phyloP scores from a whole-genome alignment of 2,888 invertebrate species.

The Mythimna impura region DNA sequence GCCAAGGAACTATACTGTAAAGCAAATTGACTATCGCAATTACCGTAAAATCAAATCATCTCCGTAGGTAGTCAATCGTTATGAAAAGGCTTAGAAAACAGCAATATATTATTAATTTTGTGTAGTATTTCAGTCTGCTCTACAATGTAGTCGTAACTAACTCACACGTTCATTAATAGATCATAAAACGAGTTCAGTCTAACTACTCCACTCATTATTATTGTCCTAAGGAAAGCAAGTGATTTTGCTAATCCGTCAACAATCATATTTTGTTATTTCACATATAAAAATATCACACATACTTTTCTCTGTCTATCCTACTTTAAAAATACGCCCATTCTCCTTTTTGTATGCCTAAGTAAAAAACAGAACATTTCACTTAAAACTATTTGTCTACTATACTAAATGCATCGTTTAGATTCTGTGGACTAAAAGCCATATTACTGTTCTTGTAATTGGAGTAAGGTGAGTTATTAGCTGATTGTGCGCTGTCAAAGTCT shows the following conservation, averaged over 20 bases:
- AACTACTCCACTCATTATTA: not conserved
- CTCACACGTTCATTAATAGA: not conserved
- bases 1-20: not conserved
- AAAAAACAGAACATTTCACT: not conserved
- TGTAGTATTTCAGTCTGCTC: not conserved
- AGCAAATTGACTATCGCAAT: not conserved
- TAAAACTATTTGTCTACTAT: conserved; percentile 76
- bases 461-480: conserved; percentile 81
- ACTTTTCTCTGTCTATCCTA: conserved; percentile 1
- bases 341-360: conserved; percentile 2
- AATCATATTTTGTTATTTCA: not conserved
- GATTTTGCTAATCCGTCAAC: not conserved
- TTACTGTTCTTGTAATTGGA: conserved; percentile 87
- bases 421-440: conserved; percentile 87
- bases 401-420: conserved; percentile 87
- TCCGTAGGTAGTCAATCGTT: not conserved
- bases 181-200: not conserved
- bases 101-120: not conserved
- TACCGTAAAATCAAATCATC: not conserved
- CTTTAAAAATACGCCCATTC: not conserved
- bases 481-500: conserved; percentile 71
- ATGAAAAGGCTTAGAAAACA: not conserved
- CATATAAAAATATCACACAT: conserved; percentile 27
- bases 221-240: not conserved
- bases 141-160: not conserved